Evolutionary conservation across 2,888 invertebrate genomes (phyloP), one percentile per base, ranked within the genome.

Genomic region (Tinea pellionella): DNA sequence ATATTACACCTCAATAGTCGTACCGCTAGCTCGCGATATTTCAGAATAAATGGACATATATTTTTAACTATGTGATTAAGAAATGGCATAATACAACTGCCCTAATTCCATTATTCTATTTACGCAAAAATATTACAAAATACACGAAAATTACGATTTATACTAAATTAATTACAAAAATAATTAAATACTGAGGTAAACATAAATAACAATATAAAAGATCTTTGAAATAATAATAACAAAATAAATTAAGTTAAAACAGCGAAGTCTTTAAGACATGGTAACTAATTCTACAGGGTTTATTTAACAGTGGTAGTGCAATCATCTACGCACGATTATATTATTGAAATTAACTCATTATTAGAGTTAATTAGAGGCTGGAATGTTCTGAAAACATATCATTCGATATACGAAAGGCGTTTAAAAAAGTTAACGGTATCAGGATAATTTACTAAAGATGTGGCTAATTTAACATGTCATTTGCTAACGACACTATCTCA

Each of bases 21-120:
- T 62, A 60, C 67, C 66, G 61, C 69, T 73, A 73, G 71, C 75
- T 77, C 73, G 61, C 63, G 65, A 62, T 62, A 61, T 70, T 65
- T 68, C 65, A 62, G 64, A 65, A 62, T 6, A 47, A 47, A 47
- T 61, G 69, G 69, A 67, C 63, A 69, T 69, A 69, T 67, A 37
- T 37, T 2, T 9, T 65, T 66, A 64, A 63, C 47, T 61, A 65
- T 65, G 65, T 47, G 47, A 47, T 47, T 4, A 1, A 6, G 41
- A 47, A 47, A 16, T 47, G 47, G 47, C 47, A 16, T 15, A 47
- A 47, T 47, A 47, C 47, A 47, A 16, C 2, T 47, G 47, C 47
- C 47, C 47, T 47, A 47, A 16, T 15, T 47, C 15, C 13, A 47
- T 47, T 16, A 13, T 4, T 41, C 41, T 41, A 41, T 4, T 13